Base-by-base conservation (phyloP, 1,140 invertebrate species). In the Nasonia longicornis region DNA sequence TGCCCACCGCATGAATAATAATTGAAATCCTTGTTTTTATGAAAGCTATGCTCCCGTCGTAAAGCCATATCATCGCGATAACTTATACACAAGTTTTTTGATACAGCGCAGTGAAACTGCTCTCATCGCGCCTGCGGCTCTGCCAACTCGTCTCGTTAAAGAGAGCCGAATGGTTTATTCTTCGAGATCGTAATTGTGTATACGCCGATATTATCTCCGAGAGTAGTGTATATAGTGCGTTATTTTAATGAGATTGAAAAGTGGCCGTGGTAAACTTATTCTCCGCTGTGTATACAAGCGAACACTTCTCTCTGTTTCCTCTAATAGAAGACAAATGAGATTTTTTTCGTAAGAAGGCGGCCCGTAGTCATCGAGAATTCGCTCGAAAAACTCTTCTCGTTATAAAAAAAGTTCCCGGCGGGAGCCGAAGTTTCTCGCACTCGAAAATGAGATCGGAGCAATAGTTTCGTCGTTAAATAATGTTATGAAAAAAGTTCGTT, bases 361-460 rank as follows among this genome's bases (percentile, higher is more conserved):
- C 2, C 3, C 66, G 11, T 66, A 66, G 38, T 74, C 29, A 75
- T 75, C 29, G 42, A 38, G 42, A 75, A 67, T 10, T 66, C 29
- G 64, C 78, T 73, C 12, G n/a, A 45, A 80, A 80, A 80, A 80
- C 35, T 75, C 58, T 80, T 42, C 78, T 73, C 58, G 52, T 75
- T 80, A 80, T 75, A 58, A 66, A 80, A 66, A 80, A 80, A 80
- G 71, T 80, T 73, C 2, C 22, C 12, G 8, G 14, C 3, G 48
- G 38, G 14, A 20, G 22, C 12, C 38, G 38, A 71, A 72, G 69
- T 72, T 58, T n/a, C 22, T 52, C 0, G 14, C 20, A 35, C 45
- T 75, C 52, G 72, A 66, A 75, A 69, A 48, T 16, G 2, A 64
- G 58, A 73, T 73, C 42, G 52, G 29, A 72, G 14, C 29, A 79